Evolutionary conservation across 2,797 vertebrate genomes (phyloP), one percentile per base, ranked within the genome.

Genomic region (Enteromius viviparus): DNA sequence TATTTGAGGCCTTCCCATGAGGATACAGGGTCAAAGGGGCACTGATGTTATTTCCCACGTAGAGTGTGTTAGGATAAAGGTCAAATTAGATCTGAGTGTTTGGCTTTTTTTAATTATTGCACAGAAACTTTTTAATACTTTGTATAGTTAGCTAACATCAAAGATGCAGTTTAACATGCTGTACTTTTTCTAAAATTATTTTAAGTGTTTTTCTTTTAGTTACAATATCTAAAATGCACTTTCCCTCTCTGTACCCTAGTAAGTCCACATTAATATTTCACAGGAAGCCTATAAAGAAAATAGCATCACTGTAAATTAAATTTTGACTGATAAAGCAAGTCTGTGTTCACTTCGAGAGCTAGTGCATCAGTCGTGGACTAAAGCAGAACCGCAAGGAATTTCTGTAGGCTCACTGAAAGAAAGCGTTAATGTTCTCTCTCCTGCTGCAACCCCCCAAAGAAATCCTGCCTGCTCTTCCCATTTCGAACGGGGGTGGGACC

Each of bases 401-500:
- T 70, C 40, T 76, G 71, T 1, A 47, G 51, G 26, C 51, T 69
- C 68, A 66, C 34, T 47, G 49, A 58, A 79, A 76, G 81, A 80
- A 82, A 78, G 76, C 76, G 62, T 80, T 68, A 70, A 81, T 51
- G 69, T 71, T 72, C 60, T 55, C 64, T 42, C 42, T 76, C 66
- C 60, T 78, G 23, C 74, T 37, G 74, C 74, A 69, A 45, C 26
- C 69, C 81, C 80, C 74, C 60, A 58, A 78, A 79, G 69, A 83
- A 85, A 66, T 75, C 81, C 32, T 77, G 79, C 84, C 68, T 75
- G 62, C 74, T 70, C 69, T 65, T 89, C 80, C 42, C 65, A 76
- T 86, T 76, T 85, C 66, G 77, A 42, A 85, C 81, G 84, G 85
- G 87, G 87, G 84, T 66, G 86, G 85, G 85, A 78, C 66, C 83